These are phyloP conservation scores for Heliornis fulica DNA, from an alignment of 2,113 vertebrate genomes.

Conservation along the genomic window DNA sequence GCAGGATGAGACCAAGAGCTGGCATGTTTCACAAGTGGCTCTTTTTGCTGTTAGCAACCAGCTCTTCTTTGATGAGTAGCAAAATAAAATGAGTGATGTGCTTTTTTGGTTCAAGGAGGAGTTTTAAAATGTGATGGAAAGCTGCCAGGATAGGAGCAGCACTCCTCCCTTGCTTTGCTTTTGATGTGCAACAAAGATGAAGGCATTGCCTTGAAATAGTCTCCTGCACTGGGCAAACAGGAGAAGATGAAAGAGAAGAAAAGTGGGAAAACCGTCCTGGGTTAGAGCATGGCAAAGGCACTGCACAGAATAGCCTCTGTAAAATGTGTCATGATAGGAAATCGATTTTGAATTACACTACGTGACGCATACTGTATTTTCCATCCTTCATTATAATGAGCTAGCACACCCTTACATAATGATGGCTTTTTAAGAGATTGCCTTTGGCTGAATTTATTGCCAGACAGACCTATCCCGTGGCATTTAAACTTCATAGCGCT, in stretches of 20 bases:
- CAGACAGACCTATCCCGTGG: constrained; percentile 13
- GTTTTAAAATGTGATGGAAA: constrained; percentile 39
- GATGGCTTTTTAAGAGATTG: constrained; percentile 63
- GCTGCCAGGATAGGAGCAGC: constrained; percentile 38
- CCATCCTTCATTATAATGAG: constrained; percentile 60
- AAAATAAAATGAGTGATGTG: constrained; percentile 62
- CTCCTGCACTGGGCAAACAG: neutral
- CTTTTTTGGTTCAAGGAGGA: constrained; percentile 43
- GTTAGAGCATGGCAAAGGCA: neutral
- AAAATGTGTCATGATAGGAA: constrained; percentile 54
- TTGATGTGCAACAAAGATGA: neutral
- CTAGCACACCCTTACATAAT: constrained; percentile 44
- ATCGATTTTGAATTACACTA: constrained; percentile 56
- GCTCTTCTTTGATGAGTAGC: neutral
- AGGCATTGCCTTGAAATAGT: constrained; percentile 17
- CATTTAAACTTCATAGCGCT: constrained; percentile 13
- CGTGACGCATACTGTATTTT: constrained; percentile 41
- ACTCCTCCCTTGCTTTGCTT: constrained; percentile 29
- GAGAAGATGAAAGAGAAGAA: neutral
- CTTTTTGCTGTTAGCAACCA: constrained; percentile 61
- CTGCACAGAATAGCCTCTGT: neutral
- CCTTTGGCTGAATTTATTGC: constrained; percentile 56
- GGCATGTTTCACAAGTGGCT: constrained; percentile 49
- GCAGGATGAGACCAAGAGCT: constrained; percentile 47
- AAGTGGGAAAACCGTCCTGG: neutral